These are phyloP conservation scores for Cynocephalus volans DNA, from an alignment of 2,113 vertebrate species.

Conservation along the genomic window DNA sequence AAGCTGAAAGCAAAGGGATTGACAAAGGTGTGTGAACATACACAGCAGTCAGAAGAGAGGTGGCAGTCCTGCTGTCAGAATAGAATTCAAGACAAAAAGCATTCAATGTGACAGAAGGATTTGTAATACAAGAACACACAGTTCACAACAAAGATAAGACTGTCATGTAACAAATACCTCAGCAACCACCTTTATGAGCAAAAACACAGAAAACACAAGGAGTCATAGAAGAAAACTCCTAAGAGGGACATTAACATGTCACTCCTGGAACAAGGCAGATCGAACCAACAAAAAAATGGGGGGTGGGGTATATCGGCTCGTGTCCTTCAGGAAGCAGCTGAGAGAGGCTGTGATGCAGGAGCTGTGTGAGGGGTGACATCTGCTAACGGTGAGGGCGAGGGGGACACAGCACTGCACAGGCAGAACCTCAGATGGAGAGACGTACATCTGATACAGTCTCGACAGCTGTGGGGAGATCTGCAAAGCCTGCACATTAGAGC, in stretches of 20 bases:
- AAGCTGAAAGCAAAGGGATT: fast-evolving
- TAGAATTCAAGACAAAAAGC: not conserved
- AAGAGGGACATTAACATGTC: fast-evolving
- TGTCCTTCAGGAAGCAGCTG: not conserved
- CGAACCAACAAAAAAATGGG: fast-evolving
- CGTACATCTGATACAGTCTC: fast-evolving
- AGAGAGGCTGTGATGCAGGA: not conserved
- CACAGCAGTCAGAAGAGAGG: not conserved
- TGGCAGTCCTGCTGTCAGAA: fast-evolving
- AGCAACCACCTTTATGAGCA: not conserved
- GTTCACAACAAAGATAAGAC: not conserved
- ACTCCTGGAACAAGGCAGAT: not conserved
- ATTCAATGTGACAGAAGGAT: not conserved
- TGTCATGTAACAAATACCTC: fast-evolving
- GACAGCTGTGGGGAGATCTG: fast-evolving
- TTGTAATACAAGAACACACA: not conserved
- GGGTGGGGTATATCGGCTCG: fast-evolving
- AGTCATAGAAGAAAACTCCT: fast-evolving
- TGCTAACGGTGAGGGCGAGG: too few relatives aligned
- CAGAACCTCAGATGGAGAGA: not conserved
- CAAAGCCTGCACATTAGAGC: not conserved
- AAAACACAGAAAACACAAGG: fast-evolving
- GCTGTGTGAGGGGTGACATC: not conserved
- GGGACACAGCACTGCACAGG: too few relatives aligned
- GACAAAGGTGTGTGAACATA: fast-evolving